Evolutionary conservation across 2,113 vertebrate genomes (phyloP), one percentile per base, ranked within the genome.

Genomic region (Salvelinus sp.): DNA sequence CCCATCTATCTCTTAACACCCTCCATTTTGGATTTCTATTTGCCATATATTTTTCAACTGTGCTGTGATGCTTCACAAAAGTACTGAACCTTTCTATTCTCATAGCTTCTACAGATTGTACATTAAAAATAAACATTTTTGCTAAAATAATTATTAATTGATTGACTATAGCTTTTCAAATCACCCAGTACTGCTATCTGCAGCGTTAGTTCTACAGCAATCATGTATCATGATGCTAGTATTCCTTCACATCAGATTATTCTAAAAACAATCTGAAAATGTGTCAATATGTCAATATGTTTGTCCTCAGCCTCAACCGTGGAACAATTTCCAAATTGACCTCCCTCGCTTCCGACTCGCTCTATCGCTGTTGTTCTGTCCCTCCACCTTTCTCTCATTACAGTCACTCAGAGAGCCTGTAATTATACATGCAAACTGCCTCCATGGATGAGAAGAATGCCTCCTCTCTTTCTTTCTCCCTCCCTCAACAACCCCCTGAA

Each of bases 401-500:
- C 54, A 57, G 25, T 28, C 18, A 16, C 13, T 22, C 33, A 82
- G 3, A 68, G 27, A 60, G 33, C 57, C 58, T 62, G 18, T 62
- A 62, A 62, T 68, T 20, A 79, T n/a, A 77, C 23, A 28, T 10
- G 69, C 58, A 33, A 18, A 28, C 16, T 44, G 38, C 38, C 58
- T 71, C 47, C 68, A 14, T 69, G 38, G 70, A 27, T 9, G 72
- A 23, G 25, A 30, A 28, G 14, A 1, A 33, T 33, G 30, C 5
- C 30, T 6, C 30, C 30, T 12, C 38, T 9, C 38, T 9, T 33
- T 33, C 33, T 33, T 33, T 6, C 33, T 33, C 33, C 20, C 20
- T n/a, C 64, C 68, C 65, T 47, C 33, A 62, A 69, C 75, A 18
- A 80, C 68, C 22, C 64, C 4, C 10, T 30, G 23, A 63, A 44